These are phyloP conservation scores for Okapia johnstoni DNA, from an alignment of 2,113 vertebrate genomes.

Conservation along the genomic window DNA sequence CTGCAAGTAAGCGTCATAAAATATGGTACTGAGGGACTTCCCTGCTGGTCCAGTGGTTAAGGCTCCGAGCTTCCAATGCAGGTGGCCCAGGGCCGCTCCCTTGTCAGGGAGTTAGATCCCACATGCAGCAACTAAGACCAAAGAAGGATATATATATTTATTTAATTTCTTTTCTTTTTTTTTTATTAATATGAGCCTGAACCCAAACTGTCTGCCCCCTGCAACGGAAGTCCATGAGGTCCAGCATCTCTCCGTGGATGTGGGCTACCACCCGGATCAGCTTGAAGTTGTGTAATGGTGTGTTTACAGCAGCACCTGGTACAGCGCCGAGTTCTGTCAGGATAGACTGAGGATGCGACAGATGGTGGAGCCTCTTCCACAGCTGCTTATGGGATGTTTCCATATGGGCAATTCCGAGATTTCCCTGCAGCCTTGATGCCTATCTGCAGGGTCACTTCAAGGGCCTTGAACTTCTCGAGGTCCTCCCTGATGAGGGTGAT, in stretches of 20 bases:
- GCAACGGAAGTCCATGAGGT: slow-evolving; percentile 78
- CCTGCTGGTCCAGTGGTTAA: background rate
- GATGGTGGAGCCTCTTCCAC: too few relatives aligned
- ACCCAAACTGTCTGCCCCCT: slow-evolving; percentile 97
- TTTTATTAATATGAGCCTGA: slow-evolving; percentile 76
- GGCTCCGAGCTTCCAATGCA: background rate
- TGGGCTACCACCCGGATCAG: background rate
- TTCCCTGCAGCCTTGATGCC: slow-evolving; percentile 96
- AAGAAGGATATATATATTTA: background rate
- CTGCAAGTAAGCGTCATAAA: slow-evolving; percentile 98
- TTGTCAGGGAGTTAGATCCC: background rate
- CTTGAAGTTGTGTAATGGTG: background rate
- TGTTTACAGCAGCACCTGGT: background rate
- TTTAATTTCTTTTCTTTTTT: too few relatives aligned
- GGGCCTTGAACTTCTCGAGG: slow-evolving; percentile 96
- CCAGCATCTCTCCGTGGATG: too few relatives aligned
- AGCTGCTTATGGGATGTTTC: too few relatives aligned
- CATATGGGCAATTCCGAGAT: slow-evolving; percentile 81
- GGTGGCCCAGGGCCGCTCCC: rapidly evolving
- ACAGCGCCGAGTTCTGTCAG: too few relatives aligned
- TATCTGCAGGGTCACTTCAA: slow-evolving; percentile 93
- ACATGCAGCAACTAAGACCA: background rate
- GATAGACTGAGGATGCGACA: too few relatives aligned
- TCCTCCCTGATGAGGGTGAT: slow-evolving; percentile 97
- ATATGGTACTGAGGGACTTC: slow-evolving; percentile 88